These are phyloP conservation scores for Ameiurus melas DNA, from an alignment of 2,113 vertebrate species.

Conservation along the genomic window DNA sequence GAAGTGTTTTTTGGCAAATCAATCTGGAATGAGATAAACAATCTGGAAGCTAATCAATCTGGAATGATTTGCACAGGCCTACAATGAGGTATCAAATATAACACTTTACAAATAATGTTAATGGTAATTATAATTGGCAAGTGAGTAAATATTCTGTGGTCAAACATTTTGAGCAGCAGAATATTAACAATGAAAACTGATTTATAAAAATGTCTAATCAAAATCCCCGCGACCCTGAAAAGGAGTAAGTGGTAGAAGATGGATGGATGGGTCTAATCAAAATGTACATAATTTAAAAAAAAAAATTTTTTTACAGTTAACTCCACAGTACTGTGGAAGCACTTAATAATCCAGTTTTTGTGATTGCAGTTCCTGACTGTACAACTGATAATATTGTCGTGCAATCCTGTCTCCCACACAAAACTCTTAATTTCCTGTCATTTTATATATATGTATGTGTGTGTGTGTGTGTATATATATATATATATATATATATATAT, in stretches of 20 bases:
- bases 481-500: no score
- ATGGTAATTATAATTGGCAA: not conserved
- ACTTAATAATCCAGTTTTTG: not conserved
- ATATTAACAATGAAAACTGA: not conserved
- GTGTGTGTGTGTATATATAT: no score
- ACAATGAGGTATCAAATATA: not conserved
- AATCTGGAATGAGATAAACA: no score
- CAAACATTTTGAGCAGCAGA: not conserved
- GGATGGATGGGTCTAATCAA: no score
- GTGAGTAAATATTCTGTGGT: not conserved
- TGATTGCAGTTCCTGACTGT: no score
- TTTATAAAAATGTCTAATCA: no score
- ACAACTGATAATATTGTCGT: not conserved
- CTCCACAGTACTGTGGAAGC: not conserved
- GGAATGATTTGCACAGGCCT: not conserved
- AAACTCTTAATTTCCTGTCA: not conserved
- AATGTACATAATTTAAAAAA: no score
- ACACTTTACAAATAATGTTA: not conserved
- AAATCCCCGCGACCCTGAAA: not conserved
- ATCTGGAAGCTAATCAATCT: no score
- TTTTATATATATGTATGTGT: no score
- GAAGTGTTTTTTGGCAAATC: no score
- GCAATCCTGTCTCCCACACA: no score
- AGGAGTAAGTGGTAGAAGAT: no score
- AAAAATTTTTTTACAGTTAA: not conserved